These are phyloP conservation scores for Aethes cnicana DNA, from an alignment of 2,888 invertebrate species.

Conservation along the genomic window DNA sequence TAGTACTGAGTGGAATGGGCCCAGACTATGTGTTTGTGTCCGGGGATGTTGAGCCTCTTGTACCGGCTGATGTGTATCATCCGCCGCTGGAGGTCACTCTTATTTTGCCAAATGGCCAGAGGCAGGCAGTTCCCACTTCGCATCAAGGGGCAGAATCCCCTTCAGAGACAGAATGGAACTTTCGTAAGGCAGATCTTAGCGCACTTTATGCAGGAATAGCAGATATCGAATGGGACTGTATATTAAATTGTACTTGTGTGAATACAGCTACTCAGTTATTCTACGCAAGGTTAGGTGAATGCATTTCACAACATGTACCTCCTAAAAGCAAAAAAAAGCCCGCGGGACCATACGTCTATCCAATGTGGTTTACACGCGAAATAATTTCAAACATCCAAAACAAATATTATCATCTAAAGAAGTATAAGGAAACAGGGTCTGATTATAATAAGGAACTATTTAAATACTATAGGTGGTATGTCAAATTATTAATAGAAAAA, in stretches of 20 bases:
- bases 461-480: background rate
- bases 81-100: background rate
- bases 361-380: slow-evolving; percentile 2
- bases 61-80: background rate
- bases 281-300: background rate
- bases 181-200: background rate
- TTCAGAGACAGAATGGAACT: slow-evolving; percentile 1
- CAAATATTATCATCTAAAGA: slow-evolving; percentile 1
- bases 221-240: background rate
- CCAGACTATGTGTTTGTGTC: background rate
- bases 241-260: background rate
- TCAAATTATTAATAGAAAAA: background rate
- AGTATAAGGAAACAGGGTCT: background rate
- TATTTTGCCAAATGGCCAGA: background rate
- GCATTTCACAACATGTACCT: background rate
- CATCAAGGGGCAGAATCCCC: background rate
- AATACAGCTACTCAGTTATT: background rate
- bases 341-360: background rate
- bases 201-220: background rate
- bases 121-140: background rate
- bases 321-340: background rate
- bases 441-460: background rate
- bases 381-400: slow-evolving; percentile 1
- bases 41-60: background rate
- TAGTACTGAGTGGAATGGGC: slow-evolving; percentile 1